phyloP scores from a whole-genome alignment of 2,797 vertebrate genomes.

The Ammospiza maritima region DNA sequence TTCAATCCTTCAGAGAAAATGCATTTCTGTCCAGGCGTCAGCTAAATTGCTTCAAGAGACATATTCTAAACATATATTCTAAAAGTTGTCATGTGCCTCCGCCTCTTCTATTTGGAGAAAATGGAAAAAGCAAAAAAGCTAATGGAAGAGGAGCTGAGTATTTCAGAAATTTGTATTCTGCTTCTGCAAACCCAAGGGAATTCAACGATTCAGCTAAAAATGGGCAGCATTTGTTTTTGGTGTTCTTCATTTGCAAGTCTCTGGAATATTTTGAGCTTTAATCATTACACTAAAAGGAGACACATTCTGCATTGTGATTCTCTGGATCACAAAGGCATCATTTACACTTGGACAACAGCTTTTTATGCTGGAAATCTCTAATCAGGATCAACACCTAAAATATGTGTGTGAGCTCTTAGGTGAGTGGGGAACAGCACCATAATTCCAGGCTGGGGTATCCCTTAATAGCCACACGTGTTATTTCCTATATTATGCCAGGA shows the following conservation, averaged over 20 bases:
- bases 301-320: not conserved
- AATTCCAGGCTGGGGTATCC: not conserved
- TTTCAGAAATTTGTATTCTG: slow-evolving; percentile 32
- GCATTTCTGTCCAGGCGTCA: not conserved
- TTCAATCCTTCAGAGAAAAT: slow-evolving; percentile 24
- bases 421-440: not conserved
- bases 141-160: not conserved
- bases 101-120: not conserved
- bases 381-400: not conserved
- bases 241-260: slow-evolving; percentile 21
- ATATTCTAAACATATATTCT: slow-evolving; percentile 30
- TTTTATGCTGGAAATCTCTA: not conserved
- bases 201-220: slow-evolving; percentile 26
- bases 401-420: not conserved
- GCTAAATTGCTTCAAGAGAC: not conserved
- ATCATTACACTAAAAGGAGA: not conserved
- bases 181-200: slow-evolving; percentile 30
- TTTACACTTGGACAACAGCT: not conserved
- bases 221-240: slow-evolving; percentile 15
- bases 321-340: not conserved
- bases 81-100: slow-evolving; percentile 11
- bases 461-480: not conserved
- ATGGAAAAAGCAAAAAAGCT: not conserved
- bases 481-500: not conserved
- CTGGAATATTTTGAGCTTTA: slow-evolving; percentile 37